Base-by-base conservation (phyloP, 2,113 vertebrate species). In the Phalacrocorax pelagicus region DNA sequence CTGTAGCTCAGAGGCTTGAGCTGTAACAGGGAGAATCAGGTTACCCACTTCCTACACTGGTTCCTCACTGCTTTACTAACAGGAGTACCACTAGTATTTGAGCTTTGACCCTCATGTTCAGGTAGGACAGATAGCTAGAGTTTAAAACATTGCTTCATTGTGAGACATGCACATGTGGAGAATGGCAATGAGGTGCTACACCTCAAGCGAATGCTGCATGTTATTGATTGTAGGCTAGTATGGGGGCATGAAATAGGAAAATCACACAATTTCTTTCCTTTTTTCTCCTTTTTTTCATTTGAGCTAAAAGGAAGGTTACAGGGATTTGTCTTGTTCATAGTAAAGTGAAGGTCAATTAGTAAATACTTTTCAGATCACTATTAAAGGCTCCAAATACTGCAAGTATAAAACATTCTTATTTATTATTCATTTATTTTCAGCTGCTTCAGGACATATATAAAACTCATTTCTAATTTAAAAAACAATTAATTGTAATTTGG, bases 321-420 rank as follows among this genome's bases (percentile, higher is more conserved):
- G 40, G 65, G n/a, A 87, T 79, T 92, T 92, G 70, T 78, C 51
- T 90, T 85, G 38, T 69, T 85, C 30, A 2, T 52, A 79, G 27
- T 59, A 82, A 95, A 94, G 34, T 81, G 69, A 95, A 70, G 52
- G 62, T 92, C 97, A 90, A 96, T 95, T 95, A 94, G 61, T 67
- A 81, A 96, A 85, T 88, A 71, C 38, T 83, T 95, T 82, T 86
- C 85, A 94, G 61, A 94, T 21, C 19, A 40, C 83, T 61, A 18
- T 81, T 95, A 95, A 96, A 91, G 30, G 5, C 20, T 94, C 57
- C 30, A 81, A 71, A 88, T 88, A 94, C n/a, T 90, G 34, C 26
- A 94, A 94, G 30, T 73, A 38, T 83, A 83, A 88, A 93, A 38
- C 26, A 36, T 72, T 86, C 82, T 75, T 95, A 87, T 83, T 94